These are phyloP conservation scores for Bombus waltoni DNA, from an alignment of 1,140 invertebrate genomes.

Conservation along the genomic window DNA sequence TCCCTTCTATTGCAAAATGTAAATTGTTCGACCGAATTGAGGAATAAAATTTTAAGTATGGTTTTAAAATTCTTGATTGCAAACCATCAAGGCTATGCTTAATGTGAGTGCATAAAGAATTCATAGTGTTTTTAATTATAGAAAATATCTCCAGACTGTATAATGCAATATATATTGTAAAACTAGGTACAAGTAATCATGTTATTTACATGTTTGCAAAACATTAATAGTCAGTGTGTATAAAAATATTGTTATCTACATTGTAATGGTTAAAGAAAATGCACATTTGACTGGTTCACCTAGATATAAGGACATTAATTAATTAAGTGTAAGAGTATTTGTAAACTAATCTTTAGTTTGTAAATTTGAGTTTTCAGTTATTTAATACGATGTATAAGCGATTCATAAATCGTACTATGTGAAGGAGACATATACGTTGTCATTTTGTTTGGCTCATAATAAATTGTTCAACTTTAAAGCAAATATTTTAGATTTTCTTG, in stretches of 20 bases:
- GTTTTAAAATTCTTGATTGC: slow-evolving; percentile 37
- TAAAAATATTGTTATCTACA: slow-evolving; percentile 63
- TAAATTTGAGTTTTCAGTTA: slow-evolving; percentile 73
- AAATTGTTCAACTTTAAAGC: slow-evolving; percentile 74
- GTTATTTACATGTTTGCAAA: slow-evolving; percentile 55
- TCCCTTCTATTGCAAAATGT: slow-evolving; percentile 9
- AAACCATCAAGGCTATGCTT: slow-evolving; percentile 35
- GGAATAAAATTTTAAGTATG: slow-evolving; percentile 35
- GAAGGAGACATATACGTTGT: slow-evolving; percentile 65
- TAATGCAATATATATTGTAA: slow-evolving; percentile 22
- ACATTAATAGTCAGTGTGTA: slow-evolving; percentile 65
- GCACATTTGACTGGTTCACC: slow-evolving; percentile 69
- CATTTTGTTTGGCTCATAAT: slow-evolving; percentile 68
- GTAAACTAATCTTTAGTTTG: slow-evolving; percentile 71
- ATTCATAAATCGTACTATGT: slow-evolving; percentile 56
- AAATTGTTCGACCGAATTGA: slow-evolving; percentile 47
- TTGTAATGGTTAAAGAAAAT: slow-evolving; percentile 59
- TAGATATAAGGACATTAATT: slow-evolving; percentile 68
- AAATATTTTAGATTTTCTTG: slow-evolving; percentile 12
- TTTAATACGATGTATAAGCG: slow-evolving; percentile 69
- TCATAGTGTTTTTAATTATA: slow-evolving; percentile 54
- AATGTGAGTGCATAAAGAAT: slow-evolving; percentile 36
- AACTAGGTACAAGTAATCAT: slow-evolving; percentile 57
- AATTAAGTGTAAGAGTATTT: slow-evolving; percentile 72
- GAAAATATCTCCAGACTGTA: slow-evolving; percentile 56